Evolutionary conservation across 2,797 vertebrate species (phyloP).

Genomic region (Tragelaphus eurycerus): DNA sequence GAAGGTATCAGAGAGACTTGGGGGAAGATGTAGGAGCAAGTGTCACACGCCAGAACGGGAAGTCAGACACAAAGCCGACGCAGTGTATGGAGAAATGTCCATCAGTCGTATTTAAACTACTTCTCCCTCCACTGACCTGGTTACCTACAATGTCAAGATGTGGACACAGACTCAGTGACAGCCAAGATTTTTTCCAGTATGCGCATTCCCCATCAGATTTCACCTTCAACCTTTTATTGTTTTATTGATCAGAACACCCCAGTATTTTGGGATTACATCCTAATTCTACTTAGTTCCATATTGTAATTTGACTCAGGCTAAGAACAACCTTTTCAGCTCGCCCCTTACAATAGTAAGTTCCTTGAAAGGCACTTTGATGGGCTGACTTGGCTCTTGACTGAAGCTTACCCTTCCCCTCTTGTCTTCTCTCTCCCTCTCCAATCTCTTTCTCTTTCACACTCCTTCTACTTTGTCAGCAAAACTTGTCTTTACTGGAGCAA

Average conservation of each 20-base stretch:
- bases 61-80: neutral
- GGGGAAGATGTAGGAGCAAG: neutral
- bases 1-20: neutral
- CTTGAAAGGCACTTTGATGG: neutral
- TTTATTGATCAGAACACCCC: neutral
- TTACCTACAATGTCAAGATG: neutral
- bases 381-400: accelerated
- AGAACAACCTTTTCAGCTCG: neutral
- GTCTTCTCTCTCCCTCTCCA: neutral
- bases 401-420: neutral
- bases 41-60: neutral
- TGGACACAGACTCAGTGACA: neutral
- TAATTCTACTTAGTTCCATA: neutral
- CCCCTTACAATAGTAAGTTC: neutral
- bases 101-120: neutral
- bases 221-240: neutral
- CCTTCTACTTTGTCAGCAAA: neutral
- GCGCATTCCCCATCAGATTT: neutral
- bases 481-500: neutral
- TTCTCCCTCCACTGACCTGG: neutral
- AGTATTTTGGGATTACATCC: neutral
- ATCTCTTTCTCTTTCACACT: neutral
- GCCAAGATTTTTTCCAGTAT: neutral
- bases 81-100: neutral
- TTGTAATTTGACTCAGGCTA: neutral